Percentiles rank a stretch among this genome's conserved stretches.
These are phyloP conservation scores for Platyscapa corneri DNA, from an alignment of 1,140 invertebrate genomes.

Conservation along the genomic window DNA sequence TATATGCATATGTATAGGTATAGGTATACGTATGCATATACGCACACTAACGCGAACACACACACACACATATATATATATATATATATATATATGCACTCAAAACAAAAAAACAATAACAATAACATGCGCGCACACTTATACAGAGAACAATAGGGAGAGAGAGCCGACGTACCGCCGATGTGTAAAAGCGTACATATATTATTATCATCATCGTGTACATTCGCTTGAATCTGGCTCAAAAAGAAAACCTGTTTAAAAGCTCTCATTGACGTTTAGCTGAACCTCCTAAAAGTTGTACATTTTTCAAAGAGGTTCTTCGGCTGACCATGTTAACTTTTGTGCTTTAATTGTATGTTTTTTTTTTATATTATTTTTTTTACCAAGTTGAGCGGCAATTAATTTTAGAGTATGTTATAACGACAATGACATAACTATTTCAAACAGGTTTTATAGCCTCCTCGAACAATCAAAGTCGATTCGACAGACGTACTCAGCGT, in stretches of 20 bases:
- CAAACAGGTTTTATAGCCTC: conserved; percentile 36
- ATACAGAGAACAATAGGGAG: conserved; percentile 10
- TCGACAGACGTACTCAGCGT: conserved; percentile 47
- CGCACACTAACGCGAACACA: too few species aligned
- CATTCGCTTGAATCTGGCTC: conserved; percentile 17
- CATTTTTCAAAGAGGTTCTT: conserved; percentile 12
- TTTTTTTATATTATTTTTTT: neutral
- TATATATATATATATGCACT: too few species aligned
- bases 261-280: conserved; percentile 36
- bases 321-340: conserved; percentile 11
- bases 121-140: neutral
- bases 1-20: too few species aligned
- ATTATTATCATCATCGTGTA: neutral
- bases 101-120: too few species aligned
- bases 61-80: too few species aligned
- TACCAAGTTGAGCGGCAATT: conserved; percentile 13
- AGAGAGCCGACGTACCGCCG: conserved; percentile 31
- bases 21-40: too few species aligned
- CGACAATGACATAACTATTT: conserved; percentile 31
- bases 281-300: conserved; percentile 42
- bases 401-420: conserved; percentile 26
- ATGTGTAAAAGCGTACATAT: neutral
- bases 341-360: conserved; percentile 25
- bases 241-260: conserved; percentile 35
- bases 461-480: conserved; percentile 31